Conservation (phyloP, 2,888 invertebrate species). For the Drosophila infuscata region DNA sequence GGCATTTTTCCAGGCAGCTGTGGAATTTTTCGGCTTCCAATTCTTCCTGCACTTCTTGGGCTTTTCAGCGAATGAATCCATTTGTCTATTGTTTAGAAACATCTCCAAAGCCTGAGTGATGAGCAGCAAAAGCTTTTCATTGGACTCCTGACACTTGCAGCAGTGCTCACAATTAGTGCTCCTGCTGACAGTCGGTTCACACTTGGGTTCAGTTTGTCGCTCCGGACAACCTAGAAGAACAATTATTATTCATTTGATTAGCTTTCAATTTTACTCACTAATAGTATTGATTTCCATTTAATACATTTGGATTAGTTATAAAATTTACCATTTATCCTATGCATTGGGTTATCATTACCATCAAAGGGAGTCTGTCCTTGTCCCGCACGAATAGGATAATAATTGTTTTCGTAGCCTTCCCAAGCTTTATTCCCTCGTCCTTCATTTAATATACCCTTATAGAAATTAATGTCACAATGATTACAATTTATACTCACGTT, state of each 20-base stretch:
- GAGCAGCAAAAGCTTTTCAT: constrained; percentile 28
- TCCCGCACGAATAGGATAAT: too few species aligned
- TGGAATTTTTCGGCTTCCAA: neutral
- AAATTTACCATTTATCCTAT: neutral
- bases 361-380: neutral
- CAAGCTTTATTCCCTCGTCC: neutral
- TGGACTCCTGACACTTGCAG: neutral
- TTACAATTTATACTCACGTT: neutral
- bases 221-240: neutral
- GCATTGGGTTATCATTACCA: neutral
- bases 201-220: neutral
- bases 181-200: neutral
- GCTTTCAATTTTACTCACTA: neutral
- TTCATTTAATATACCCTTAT: neutral
- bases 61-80: neutral
- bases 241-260: neutral
- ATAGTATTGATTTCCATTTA: neutral
- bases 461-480: neutral
- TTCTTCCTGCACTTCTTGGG: neutral
- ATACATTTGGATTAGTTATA: neutral
- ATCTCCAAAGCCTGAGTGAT: constrained; percentile 50
- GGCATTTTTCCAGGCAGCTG: neutral
- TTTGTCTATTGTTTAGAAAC: constrained; percentile 8
- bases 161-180: constrained; percentile 37
- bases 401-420: neutral